phyloP scores from a whole-genome alignment of 1,140 invertebrate genomes.

The Drosophila burlai region DNA sequence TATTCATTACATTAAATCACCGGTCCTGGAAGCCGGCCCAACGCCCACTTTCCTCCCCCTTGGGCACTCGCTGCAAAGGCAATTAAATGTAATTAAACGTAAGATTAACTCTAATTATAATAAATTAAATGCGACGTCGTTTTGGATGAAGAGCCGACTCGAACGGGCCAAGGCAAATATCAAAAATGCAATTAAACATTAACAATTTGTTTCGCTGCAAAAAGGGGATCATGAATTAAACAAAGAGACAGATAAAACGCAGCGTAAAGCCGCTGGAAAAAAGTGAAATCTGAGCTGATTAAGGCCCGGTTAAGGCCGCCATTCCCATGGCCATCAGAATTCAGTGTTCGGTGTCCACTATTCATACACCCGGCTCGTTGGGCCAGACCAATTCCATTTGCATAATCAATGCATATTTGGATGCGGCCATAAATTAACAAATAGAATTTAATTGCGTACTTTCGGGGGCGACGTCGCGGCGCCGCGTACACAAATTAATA shows the following conservation, averaged over 20 bases:
- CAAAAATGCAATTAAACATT: constrained; percentile 78
- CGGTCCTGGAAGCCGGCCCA: not conserved
- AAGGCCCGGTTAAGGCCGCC: constrained; percentile 53
- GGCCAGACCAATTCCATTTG: constrained; percentile 70
- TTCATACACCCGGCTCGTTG: constrained; percentile 2
- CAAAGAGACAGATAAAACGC: constrained; percentile 31
- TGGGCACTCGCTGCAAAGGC: constrained; percentile 35
- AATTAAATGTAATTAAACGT: constrained; percentile 80
- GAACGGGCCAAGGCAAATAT: constrained; percentile 51
- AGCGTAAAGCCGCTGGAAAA: constrained; percentile 6
- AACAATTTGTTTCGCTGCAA: constrained; percentile 44
- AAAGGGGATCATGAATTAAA: constrained; percentile 48
- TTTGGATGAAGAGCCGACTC: constrained; percentile 36
- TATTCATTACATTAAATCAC: constrained; percentile 73
- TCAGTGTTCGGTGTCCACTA: constrained; percentile 1
- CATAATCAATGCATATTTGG: constrained; percentile 82
- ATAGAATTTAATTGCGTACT: constrained; percentile 83
- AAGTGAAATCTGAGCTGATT: constrained; percentile 54
- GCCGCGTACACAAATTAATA: constrained; percentile 70
- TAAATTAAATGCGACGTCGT: constrained; percentile 70
- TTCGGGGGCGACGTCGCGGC: constrained; percentile 44
- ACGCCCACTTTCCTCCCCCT: not conserved
- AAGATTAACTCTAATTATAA: constrained; percentile 82
- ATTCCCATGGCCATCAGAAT: constrained; percentile 7
- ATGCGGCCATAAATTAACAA: constrained; percentile 77